Evolutionary conservation across 1,140 invertebrate genomes (phyloP), one percentile per base, ranked within the genome.

Genomic region (Drepana arcuata): DNA sequence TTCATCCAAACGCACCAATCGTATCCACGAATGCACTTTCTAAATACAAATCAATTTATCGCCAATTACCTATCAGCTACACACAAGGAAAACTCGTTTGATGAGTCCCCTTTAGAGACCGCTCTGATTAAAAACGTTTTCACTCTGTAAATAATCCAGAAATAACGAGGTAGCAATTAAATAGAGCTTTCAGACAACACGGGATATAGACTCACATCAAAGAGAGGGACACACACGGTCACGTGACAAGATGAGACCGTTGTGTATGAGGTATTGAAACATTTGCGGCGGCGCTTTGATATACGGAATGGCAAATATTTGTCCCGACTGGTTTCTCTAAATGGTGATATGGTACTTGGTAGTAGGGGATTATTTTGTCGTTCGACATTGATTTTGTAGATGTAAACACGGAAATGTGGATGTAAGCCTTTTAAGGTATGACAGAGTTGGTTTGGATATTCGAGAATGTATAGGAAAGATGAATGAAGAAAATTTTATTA

Each of bases 101-200:
- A 72, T 53, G 68, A 42, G 63, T 46, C 41, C 41, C 13, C 35
- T 33, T 33, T 28, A 45, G 34, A 35, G 46, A 48, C 41, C 42
- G 45, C 32, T 50, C 7, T 48, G 55, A 59, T 54, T 56, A 65
- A 56, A 65, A 55, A 53, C 60, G 55, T 39, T 55, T 48, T 58
- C 41, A 37, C 51, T 67, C 51, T 70, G 63, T 73, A 81, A 78
- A 75, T 81, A 81, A 81, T 81, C 75, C 73, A 67, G 64, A 71
- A 81, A 78, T 81, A 81, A 81, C 68, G 71, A 81, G 65, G 41
- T 56, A 65, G 71, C 71, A 78, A 75, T 81, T 81, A 78, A 78
- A 77, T 60, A 62, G 59, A 69, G 71, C 69, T 78, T 75, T 73
- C 64, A 75, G 71, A 71, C 66, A 73, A 71, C 53, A 71, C 53